Conservation (phyloP, 1,140 invertebrate species). For the Ceratosolen solmsi region DNA sequence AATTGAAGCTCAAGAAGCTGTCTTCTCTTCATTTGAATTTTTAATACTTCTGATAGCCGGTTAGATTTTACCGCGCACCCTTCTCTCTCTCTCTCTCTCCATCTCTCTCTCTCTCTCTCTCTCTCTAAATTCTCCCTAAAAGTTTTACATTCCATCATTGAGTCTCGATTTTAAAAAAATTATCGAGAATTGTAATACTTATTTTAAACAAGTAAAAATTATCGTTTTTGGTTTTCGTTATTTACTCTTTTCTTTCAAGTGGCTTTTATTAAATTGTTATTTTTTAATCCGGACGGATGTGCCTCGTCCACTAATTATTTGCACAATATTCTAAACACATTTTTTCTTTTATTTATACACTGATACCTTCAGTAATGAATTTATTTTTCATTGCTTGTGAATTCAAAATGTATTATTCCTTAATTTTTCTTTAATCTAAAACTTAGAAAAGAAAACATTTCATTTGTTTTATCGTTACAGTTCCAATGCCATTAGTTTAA, state of each 20-base stretch:
- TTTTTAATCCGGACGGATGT: too few species aligned
- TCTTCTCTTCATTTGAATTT: slow-evolving; percentile 60
- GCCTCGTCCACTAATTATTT: too few species aligned
- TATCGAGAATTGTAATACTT: slow-evolving; percentile 53
- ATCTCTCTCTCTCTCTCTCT: slow-evolving; percentile 13
- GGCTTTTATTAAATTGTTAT: too few species aligned
- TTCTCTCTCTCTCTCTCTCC: too few species aligned
- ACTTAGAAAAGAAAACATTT: slow-evolving; percentile 35
- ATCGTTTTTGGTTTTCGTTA: background rate
- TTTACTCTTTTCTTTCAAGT: too few species aligned
- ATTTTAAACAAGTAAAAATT: slow-evolving; percentile 21
- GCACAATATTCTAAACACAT: slow-evolving; percentile 13
- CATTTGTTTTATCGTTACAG: slow-evolving; percentile 14
- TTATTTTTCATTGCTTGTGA: slow-evolving; percentile 26
- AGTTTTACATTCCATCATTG: slow-evolving; percentile 2
- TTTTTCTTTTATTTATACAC: background rate
- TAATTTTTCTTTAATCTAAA: slow-evolving; percentile 42
- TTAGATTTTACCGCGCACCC: background rate
- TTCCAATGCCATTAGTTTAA: too few species aligned
- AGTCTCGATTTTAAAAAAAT: slow-evolving; percentile 56
- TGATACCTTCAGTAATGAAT: slow-evolving; percentile 1
- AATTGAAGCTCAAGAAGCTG: slow-evolving; percentile 73
- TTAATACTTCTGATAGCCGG: slow-evolving; percentile 51
- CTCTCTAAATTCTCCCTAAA: slow-evolving; percentile 20
- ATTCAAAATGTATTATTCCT: slow-evolving; percentile 48